These are phyloP conservation scores for Eupleurogrammus muticus DNA, from an alignment of 2,797 vertebrate species.

Conservation along the genomic window DNA sequence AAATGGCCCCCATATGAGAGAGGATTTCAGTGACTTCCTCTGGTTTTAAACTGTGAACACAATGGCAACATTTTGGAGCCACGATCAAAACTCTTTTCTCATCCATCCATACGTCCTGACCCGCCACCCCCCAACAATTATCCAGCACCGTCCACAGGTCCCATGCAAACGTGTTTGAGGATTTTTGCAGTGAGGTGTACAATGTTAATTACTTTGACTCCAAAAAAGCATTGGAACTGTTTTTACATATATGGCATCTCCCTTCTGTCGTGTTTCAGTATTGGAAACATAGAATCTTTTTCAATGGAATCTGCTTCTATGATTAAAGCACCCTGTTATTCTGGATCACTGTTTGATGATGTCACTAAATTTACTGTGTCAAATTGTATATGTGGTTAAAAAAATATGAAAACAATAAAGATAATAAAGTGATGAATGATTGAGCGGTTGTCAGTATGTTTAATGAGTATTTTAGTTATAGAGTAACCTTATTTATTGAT, in stretches of 20 bases:
- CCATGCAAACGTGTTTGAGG: constrained; percentile 27
- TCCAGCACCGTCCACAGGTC: constrained; percentile 31
- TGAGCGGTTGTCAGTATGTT: constrained; percentile 23
- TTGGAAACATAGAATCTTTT: constrained; percentile 45
- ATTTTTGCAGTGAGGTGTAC: constrained; percentile 38
- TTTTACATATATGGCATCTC: constrained; percentile 39
- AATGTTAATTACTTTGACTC: constrained; percentile 43
- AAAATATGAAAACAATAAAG: constrained; percentile 77
- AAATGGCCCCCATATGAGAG: constrained; percentile 53
- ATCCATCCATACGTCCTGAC: constrained; percentile 37
- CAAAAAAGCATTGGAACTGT: constrained; percentile 42
- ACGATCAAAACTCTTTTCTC: constrained; percentile 43
- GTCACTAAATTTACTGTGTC: constrained; percentile 79
- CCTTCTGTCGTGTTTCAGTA: constrained; percentile 55
- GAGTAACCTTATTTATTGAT: neutral
- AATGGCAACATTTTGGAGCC: constrained; percentile 35
- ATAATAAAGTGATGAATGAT: constrained; percentile 63
- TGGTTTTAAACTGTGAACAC: constrained; percentile 77
- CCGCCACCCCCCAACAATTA: constrained; percentile 13
- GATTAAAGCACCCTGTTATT: constrained; percentile 57
- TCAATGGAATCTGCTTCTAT: constrained; percentile 47
- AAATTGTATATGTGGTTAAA: constrained; percentile 76
- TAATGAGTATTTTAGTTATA: neutral
- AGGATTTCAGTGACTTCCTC: constrained; percentile 47
- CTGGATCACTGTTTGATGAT: constrained; percentile 79